Conservation (phyloP, 2,888 invertebrate species). For the Pristionchus maxplancki region DNA sequence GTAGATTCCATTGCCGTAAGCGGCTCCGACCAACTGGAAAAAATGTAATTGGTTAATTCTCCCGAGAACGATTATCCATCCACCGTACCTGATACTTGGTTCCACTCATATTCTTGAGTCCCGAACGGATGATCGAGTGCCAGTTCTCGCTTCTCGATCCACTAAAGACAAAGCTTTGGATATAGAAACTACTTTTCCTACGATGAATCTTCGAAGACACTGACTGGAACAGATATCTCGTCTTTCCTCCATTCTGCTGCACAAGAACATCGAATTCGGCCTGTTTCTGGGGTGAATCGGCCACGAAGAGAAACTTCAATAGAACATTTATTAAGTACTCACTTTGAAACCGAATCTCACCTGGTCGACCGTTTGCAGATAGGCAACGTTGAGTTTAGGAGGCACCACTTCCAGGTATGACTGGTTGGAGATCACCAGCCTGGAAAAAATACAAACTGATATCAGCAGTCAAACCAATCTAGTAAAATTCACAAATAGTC, state of each 20-base stretch:
- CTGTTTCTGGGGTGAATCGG: constrained; percentile 26
- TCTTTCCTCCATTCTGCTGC: constrained; percentile 3
- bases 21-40: constrained; percentile 29
- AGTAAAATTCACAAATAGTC: not conserved
- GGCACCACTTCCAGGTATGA: constrained; percentile 35
- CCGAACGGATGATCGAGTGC: constrained; percentile 46
- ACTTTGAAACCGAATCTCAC: not conserved
- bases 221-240: constrained; percentile 43
- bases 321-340: not conserved
- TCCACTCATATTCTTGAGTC: constrained; percentile 50
- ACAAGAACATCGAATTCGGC: constrained; percentile 31
- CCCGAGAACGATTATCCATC: not conserved
- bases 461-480: not conserved
- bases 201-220: not conserved
- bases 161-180: not conserved
- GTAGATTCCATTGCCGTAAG: constrained; percentile 38
- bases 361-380: not conserved
- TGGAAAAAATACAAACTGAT: not conserved
- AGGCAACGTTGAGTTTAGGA: not conserved
- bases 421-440: constrained; percentile 38
- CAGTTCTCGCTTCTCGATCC: constrained; percentile 39
- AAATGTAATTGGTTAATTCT: not conserved
- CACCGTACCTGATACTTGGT: constrained; percentile 28
- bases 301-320: constrained; percentile 28
- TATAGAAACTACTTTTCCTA: too few relatives aligned